Evolutionary conservation across 2,797 vertebrate genomes (phyloP), one percentile per base, ranked within the genome.

Genomic region (Distichodus sexfasciatus): DNA sequence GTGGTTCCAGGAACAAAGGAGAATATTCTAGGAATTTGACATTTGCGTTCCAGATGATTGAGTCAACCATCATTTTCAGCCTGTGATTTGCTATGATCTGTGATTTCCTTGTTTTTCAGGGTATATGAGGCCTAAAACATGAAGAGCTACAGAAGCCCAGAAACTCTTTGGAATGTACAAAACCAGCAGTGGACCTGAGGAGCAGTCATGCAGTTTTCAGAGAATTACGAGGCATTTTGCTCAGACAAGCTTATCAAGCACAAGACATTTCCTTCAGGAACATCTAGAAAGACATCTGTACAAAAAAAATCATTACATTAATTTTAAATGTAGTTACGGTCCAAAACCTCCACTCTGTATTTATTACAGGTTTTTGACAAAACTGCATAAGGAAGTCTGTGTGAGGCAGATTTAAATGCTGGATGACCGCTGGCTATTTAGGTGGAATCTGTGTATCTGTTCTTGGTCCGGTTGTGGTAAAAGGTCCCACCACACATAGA

Each of bases 111-210:
- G 4, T 66, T 67, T 72, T 53, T 15, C 85, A 93, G 91, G 85
- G 91, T 92, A 29, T 93, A 92, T 1, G 91, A 92, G 73, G 89
- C 91, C 62, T 92, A 87, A 87, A 76, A 29, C 38, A 58, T 61
- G 46, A 60, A 55, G 50, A 31, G 31, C 46, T 43, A 31, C 31
- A 28, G 59, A 73, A n/a, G 59, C 66, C 53, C 68, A 41, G 59
- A 60, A 47, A 47, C 44, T 53, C 66, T 59, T 57, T 47, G 71
- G 66, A 70, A 71, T 69, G 66, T 68, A 55, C 54, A 64, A 57
- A 58, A 57, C 68, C 44, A 66, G 54, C 71, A 71, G 66, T 69
- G 59, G 62, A 71, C 64, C 71, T 58, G 71, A 66, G 68, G 65
- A 74, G 54, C 62, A 69, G 61, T 64, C 55, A 57, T 59, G 69